phyloP scores from a whole-genome alignment of 2,888 invertebrate genomes.

The Dilophus febrilis region DNA sequence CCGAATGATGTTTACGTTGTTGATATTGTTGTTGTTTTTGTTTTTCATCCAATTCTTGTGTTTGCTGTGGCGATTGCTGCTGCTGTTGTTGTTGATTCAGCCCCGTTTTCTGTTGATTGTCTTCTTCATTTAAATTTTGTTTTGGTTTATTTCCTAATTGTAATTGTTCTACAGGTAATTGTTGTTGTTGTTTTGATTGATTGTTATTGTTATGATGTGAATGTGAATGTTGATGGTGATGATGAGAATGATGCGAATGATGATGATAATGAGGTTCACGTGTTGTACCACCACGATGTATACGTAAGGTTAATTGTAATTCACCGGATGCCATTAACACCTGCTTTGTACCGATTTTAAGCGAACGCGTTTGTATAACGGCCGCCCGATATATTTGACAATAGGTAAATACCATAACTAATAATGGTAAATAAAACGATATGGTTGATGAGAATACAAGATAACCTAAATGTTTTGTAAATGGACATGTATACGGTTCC shows the following conservation, averaged over 20 bases:
- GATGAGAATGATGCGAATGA: constrained; percentile 10
- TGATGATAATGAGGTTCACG: constrained; percentile 33
- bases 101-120: constrained; percentile 16
- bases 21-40: constrained; percentile 11
- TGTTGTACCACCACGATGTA: constrained; percentile 78
- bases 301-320: constrained; percentile 72
- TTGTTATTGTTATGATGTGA: constrained; percentile 16
- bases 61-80: constrained; percentile 7
- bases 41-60: constrained; percentile 22
- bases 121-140: too few species aligned
- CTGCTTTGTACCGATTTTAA: constrained; percentile 83
- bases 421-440: constrained; percentile 90
- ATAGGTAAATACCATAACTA: constrained; percentile 97
- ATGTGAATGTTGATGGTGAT: constrained; percentile 13
- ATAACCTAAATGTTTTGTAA: constrained; percentile 92
- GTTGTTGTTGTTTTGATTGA: constrained; percentile 31
- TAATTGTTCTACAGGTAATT: too few species aligned
- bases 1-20: constrained; percentile 17
- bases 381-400: constrained; percentile 91
- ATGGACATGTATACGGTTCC: constrained; percentile 76
- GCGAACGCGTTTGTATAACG: constrained; percentile 74
- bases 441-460: constrained; percentile 94
- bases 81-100: neutral
- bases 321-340: constrained; percentile 73
- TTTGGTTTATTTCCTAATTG: too few species aligned